phyloP scores from a whole-genome alignment of 2,888 invertebrate species.

The Eudiplozoon nipponicum region DNA sequence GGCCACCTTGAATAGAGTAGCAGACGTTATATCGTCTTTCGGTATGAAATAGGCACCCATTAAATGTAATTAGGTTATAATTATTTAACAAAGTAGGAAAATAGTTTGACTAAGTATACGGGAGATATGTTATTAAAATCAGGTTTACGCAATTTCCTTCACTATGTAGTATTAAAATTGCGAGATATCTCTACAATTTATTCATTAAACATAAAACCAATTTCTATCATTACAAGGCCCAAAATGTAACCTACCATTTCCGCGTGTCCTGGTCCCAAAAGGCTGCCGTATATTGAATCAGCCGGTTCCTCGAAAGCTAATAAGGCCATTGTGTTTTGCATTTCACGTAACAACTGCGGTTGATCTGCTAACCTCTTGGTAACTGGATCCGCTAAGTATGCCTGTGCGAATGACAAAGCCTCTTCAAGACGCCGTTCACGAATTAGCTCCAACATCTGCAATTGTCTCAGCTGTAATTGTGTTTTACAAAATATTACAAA shows the following conservation, averaged over 20 bases:
- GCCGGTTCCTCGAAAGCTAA: conserved; percentile 12
- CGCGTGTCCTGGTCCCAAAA: neutral
- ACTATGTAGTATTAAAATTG: neutral
- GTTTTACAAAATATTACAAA: neutral
- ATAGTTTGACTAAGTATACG: no score
- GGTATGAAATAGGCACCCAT: no score
- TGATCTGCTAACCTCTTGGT: neutral
- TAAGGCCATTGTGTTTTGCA: conserved; percentile 11
- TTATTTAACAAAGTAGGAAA: no score
- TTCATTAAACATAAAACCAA: neutral
- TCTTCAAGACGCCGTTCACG: conserved; percentile 2
- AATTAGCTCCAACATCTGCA: neutral
- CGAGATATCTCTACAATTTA: neutral
- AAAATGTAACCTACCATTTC: neutral
- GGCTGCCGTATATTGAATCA: conserved; percentile 3
- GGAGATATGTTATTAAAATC: no score
- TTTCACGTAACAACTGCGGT: neutral
- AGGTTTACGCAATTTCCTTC: no score
- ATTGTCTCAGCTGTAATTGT: neutral
- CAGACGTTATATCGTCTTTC: no score
- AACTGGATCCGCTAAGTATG: conserved; percentile 9
- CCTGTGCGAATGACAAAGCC: conserved; percentile 11
- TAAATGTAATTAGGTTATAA: no score
- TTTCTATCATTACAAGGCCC: neutral
- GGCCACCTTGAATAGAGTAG: no score